phyloP scores from a whole-genome alignment of 2,888 invertebrate species.

The Chironomus riparius region DNA sequence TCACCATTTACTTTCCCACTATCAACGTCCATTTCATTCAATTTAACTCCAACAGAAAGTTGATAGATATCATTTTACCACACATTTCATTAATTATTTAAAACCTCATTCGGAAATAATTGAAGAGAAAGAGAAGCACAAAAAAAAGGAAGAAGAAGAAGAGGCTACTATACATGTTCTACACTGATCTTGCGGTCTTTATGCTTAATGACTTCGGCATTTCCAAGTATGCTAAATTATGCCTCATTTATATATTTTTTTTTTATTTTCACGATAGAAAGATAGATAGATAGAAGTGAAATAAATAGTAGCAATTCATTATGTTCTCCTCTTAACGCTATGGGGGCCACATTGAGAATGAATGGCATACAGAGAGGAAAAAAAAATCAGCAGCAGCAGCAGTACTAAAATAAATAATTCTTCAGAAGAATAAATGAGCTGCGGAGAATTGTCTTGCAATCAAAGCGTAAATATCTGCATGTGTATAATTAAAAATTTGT shows the following conservation, averaged over 20 bases:
- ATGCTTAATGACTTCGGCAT: background rate
- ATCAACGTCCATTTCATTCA: too few relatives aligned
- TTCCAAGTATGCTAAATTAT: background rate
- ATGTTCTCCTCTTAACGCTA: background rate
- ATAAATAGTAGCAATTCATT: slow-evolving; percentile 3
- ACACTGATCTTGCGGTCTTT: background rate
- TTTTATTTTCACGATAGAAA: background rate
- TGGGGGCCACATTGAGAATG: background rate
- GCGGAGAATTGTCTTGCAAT: slow-evolving; percentile 7
- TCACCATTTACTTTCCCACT: too few relatives aligned
- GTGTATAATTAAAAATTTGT: slow-evolving; percentile 21
- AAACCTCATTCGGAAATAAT: too few relatives aligned
- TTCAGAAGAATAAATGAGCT: background rate
- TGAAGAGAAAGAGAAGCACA: too few relatives aligned
- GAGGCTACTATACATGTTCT: too few relatives aligned
- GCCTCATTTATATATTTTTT: background rate
- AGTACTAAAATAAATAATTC: background rate
- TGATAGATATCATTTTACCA: too few relatives aligned
- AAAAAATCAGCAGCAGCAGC: background rate
- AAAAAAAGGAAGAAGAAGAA: too few relatives aligned
- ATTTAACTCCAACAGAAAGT: too few relatives aligned
- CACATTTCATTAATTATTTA: too few relatives aligned
- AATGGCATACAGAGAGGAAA: too few relatives aligned
- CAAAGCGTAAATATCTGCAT: slow-evolving; percentile 3
- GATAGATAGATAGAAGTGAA: background rate